Evolutionary conservation across 1,140 invertebrate genomes (phyloP), one percentile per base, ranked within the genome.

Genomic region (Lanistes nyassanus): DNA sequence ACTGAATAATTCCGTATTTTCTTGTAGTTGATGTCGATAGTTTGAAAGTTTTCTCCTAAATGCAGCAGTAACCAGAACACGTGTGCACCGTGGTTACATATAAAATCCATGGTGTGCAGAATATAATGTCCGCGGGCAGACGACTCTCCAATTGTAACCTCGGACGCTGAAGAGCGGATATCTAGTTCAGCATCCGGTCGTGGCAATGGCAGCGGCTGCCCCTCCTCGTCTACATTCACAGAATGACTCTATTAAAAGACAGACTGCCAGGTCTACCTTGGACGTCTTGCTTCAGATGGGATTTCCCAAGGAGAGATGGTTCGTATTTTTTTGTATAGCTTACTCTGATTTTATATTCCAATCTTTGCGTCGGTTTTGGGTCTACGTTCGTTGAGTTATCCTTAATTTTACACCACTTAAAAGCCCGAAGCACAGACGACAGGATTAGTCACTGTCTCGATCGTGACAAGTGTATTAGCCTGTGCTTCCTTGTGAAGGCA

Each of bases 221-320:
- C 67, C 72, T 75, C 77, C 72, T 26, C 72, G 67, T 53, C 67
- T 64, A n/a, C 55, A 55, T 55, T 53, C 62, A 23, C 51, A 39
- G 34, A 68, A 71, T 55, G 67, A 75, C 31, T 53, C 47, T 29
- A 29, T 70, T 16, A 64, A 70, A 47, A 67, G 56, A 60, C 69
- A 70, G 29, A 78, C 37, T 21, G 80, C 76, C 31, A 79, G 76
- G 76, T 93, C 93, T 67, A 93, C 94, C 34, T 89, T 95, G 76
- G 93, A 96, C 89, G 94, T 94, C 34, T 90, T 96, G 36, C 88
- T 95, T 68, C 94, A 96, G 90, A 94, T 96, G 93, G 95, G 95
- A 51, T 96, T 96, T 90, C 93, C 94, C 3, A 94, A 93, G 89
- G 93, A 95, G 79, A 91, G 95, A 92, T 94, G 94, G 95, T 96